Base-by-base conservation (phyloP, 2,888 invertebrate genomes). In the Cloeon dipterum region DNA sequence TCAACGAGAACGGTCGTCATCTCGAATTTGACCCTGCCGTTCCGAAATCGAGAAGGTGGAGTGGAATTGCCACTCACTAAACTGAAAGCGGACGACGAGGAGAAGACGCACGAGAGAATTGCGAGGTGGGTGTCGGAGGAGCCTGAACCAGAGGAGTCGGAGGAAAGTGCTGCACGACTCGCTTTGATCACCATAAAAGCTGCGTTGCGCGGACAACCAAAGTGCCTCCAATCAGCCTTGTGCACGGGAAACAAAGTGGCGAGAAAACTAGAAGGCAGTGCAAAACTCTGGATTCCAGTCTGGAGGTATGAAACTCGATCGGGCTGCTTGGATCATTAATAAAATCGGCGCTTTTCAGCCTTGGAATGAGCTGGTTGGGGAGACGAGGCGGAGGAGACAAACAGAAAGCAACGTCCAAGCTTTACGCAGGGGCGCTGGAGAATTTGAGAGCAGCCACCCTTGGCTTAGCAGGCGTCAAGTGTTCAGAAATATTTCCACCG, bases 361-460 rank as follows among this genome's bases (percentile, higher is more conserved):
- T 74, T 41, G 77, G 75, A n/a, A 67, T 77, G 55, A 74, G 76
- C 41, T 79, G 77, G 76, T 53, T 71, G 5, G 70, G 73, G 0
- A 70, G 75, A 20, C 11, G 16, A n/a, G 23, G 16, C 10, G 39
- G 4, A 11, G 19, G 19, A 20, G 26, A 17, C 20, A 25, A 1
- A 57, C 57, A 44, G 45, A 66, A 26, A 44, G 29, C 29, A 7
- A 29, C n/a, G n/a, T 29, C 29, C 8, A 29, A 16, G 7, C 14
- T 29, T 5, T 29, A 14, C 14, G 56, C 62, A 36, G 57, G 62
- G 40, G 65, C 61, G 57, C 47, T 68, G 42, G 63, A 66, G 40
- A 68, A 70, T 29, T 52, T 78, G 40, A 68, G 69, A 44, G 75
- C 77, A 7, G 66, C 72, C 2, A 61, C 68, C 2, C 52, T 76